Evolutionary conservation across 2,888 invertebrate species (phyloP).

Genomic region (Gortyna flavago): DNA sequence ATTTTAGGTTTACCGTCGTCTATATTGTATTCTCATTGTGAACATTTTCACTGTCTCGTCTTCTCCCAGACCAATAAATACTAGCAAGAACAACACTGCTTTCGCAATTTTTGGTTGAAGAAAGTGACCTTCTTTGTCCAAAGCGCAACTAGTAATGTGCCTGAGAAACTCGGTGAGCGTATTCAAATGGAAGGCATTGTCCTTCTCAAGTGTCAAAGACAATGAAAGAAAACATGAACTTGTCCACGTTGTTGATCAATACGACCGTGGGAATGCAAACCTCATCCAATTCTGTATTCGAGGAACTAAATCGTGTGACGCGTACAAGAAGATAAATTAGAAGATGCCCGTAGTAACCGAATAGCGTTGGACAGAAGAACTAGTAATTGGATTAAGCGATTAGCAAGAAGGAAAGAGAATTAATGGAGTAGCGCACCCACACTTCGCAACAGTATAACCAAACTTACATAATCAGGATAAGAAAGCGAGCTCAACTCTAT

Average conservation of each 20-base stretch:
- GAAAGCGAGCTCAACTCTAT: constrained; percentile 20
- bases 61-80: neutral
- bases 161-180: constrained; percentile 18
- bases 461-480: constrained; percentile 26
- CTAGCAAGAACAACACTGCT: neutral
- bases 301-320: neutral
- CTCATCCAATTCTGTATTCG: neutral
- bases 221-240: constrained; percentile 48
- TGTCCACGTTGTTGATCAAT: constrained; percentile 53
- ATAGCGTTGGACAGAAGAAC: neutral
- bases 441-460: constrained; percentile 3
- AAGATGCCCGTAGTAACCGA: neutral
- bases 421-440: neutral
- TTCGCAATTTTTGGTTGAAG: neutral
- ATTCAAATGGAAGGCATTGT: constrained; percentile 24
- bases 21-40: constrained; percentile 26
- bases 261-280: constrained; percentile 50
- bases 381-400: neutral
- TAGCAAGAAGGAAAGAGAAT: neutral
- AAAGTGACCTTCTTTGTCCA: constrained; percentile 7
- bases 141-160: constrained; percentile 21
- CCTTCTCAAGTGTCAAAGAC: constrained; percentile 33
- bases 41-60: constrained; percentile 11
- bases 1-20: constrained; percentile 26
- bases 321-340: neutral